Base-by-base conservation (phyloP, 2,888 invertebrate genomes). In the Ennomos fuscantarius region DNA sequence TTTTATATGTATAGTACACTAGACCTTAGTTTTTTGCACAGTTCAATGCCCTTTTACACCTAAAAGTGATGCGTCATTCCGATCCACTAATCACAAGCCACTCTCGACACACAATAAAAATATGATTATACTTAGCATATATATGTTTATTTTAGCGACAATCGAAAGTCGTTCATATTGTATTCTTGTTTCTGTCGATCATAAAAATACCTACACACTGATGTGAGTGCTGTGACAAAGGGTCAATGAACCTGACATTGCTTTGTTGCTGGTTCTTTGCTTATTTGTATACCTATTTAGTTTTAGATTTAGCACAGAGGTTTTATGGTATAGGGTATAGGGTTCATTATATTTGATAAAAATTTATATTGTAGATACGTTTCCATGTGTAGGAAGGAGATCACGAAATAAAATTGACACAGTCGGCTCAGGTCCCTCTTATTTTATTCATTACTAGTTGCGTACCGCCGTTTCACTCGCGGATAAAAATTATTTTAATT, bases 201-300 rank as follows among this genome's bases (percentile, higher is more conserved):
- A 10, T 34, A 36, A 32, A 37, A 11, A 37, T 32, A 24, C 9
- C 10, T 15, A 9, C 39, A 10, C n/a, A n/a, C n/a, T 12, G 9
- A 10, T 31, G 31, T n/a, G n/a, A 32, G 13, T 8, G 15, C 13
- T 31, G 36, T 15, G 9, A 12, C 24, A 34, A 37, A 31, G n/a
- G 54, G 24, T 51, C 51, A 35, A 43, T 36, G 51, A 31, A 39
- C 59, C 12, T 51, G 59, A 60, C 44, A 15, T 60, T 60, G 43
- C 33, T 36, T 37, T 34, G 35, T 42, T 36, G 10, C 9, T 15
- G 15, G 9, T n/a, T 1, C 11, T 36, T 9, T 9, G 2, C 2
- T 15, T 15, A 8, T 41, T 41, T 41, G n/a, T 41, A n/a, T 41
- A 13, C 15, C 15, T 9, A 9, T 1, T 9, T 24, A n/a, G 8